Evolutionary conservation across 1,140 invertebrate species (phyloP).

Genomic region (Panagrolaimus sp.): DNA sequence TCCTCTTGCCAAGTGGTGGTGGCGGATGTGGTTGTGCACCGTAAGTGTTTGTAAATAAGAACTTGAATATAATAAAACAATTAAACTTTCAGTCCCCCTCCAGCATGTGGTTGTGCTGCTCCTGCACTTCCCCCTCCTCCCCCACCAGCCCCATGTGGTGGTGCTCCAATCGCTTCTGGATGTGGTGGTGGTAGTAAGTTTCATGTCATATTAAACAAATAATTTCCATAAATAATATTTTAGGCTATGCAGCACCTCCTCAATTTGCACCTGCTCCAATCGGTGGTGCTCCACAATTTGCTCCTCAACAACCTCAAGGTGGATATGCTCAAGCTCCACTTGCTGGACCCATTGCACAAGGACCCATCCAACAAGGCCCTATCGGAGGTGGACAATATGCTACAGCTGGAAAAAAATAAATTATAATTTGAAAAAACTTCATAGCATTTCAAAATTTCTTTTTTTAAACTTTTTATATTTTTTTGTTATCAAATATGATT

Average conservation of each 20-base stretch:
- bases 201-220: too few species aligned
- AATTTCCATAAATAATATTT: too few species aligned
- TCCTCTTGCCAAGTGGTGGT: background rate
- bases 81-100: background rate
- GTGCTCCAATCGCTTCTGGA: background rate
- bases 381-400: conserved; percentile 3
- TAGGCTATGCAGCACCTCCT: background rate
- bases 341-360: conserved; percentile 4
- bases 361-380: conserved; percentile 2
- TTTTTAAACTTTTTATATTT: too few species aligned
- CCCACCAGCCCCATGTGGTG: background rate
- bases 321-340: background rate
- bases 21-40: background rate
- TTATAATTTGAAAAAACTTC: too few species aligned
- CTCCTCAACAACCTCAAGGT: background rate
- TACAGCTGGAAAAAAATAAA: background rate
- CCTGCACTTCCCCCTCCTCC: conserved; percentile 2
- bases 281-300: background rate
- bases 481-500: too few species aligned
- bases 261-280: background rate
- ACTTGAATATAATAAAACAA: background rate
- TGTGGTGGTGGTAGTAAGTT: background rate
- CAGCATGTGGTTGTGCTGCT: background rate
- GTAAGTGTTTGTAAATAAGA: background rate
- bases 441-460: too few species aligned